Evolutionary conservation across 2,797 vertebrate genomes (phyloP).

Genomic region (Chlorospingus semifuscus): DNA sequence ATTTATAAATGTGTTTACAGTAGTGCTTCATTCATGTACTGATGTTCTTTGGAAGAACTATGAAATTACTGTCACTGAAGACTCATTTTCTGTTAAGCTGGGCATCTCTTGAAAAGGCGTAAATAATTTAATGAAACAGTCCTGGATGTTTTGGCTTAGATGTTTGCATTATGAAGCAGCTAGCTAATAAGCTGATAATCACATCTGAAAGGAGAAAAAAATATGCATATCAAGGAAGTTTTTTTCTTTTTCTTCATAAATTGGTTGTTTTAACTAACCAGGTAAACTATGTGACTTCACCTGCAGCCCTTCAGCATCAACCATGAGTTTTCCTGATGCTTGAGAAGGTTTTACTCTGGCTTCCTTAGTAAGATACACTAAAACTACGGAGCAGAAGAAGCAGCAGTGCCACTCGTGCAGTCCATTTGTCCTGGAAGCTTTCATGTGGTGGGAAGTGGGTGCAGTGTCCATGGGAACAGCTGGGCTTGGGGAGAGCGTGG

Average conservation of each 20-base stretch:
- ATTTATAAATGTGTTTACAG: background rate
- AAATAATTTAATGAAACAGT: background rate
- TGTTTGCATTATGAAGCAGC: background rate
- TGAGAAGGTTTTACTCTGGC: background rate
- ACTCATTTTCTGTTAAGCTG: background rate
- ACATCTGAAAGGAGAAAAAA: background rate
- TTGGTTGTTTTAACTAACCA: background rate
- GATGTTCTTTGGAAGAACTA: background rate
- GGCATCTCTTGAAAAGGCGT: background rate
- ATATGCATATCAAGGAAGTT: background rate
- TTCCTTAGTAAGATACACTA: background rate
- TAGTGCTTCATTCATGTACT: rapidly evolving
- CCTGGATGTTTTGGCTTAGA: background rate
- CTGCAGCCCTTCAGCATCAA: background rate
- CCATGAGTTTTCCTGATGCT: background rate
- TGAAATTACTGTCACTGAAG: background rate
- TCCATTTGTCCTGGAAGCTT: background rate
- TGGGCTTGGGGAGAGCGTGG: background rate
- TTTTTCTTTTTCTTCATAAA: background rate
- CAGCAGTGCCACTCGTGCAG: background rate
- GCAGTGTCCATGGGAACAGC: background rate
- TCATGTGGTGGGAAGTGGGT: background rate
- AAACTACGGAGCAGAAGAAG: background rate
- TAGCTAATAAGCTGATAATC: background rate
- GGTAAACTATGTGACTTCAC: background rate